phyloP scores from a whole-genome alignment of 2,888 invertebrate genomes.

The Trissonchulus latispiculum region DNA sequence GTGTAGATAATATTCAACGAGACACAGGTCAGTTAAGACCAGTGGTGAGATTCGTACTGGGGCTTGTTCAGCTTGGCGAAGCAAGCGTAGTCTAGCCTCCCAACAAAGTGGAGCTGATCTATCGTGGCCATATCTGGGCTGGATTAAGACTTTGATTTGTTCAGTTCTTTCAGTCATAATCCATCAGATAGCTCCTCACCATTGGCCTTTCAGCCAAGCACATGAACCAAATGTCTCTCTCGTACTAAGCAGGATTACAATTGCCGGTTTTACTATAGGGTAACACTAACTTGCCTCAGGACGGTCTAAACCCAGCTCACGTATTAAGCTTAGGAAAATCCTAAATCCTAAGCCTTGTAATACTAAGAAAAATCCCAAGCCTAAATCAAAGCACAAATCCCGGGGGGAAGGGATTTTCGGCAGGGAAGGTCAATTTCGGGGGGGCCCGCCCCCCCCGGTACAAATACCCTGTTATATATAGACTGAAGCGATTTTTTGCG shows the following conservation, averaged over 20 bases:
- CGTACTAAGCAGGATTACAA: conserved; percentile 38
- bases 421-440: too few species aligned
- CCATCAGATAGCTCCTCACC: conserved; percentile 59
- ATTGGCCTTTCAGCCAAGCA: conserved; percentile 57
- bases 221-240: conserved; percentile 54
- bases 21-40: background rate
- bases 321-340: too few species aligned
- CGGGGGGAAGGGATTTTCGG: too few species aligned
- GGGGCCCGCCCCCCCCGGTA: too few species aligned
- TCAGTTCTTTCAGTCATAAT: conserved; percentile 53
- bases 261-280: conserved; percentile 35
- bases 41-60: background rate
- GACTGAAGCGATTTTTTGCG: too few species aligned
- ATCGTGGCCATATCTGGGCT: conserved; percentile 51
- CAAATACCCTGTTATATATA: too few species aligned
- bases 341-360: too few species aligned
- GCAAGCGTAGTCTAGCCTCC: conserved; percentile 8
- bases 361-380: too few species aligned
- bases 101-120: conserved; percentile 27
- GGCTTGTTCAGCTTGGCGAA: conserved; percentile 16
- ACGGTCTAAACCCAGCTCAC: conserved; percentile 34
- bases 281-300: conserved; percentile 43
- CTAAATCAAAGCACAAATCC: too few species aligned
- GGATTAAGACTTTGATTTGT: conserved; percentile 56
- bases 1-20: background rate